These are phyloP conservation scores for Paraplagusia blochii DNA, from an alignment of 2,113 vertebrate genomes.

Conservation along the genomic window DNA sequence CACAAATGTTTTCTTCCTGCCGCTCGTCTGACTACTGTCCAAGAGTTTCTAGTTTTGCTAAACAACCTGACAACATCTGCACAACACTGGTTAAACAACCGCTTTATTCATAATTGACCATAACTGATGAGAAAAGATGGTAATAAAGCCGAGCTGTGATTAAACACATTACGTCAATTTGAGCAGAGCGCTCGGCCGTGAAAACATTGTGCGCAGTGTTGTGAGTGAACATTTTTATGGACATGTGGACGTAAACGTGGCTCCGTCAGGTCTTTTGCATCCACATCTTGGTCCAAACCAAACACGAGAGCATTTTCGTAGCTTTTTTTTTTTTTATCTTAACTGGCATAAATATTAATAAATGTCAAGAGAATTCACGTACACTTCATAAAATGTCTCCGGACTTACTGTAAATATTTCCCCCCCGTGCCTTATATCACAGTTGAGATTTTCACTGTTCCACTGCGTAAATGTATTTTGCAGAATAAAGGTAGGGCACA, in stretches of 20 bases:
- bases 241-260: constrained; percentile 8
- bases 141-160: constrained; percentile 28
- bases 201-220: constrained; percentile 16
- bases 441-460: constrained; percentile 3
- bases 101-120: constrained; percentile 8
- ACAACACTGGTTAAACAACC: constrained; percentile 9
- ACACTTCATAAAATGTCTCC: constrained; percentile 3
- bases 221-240: constrained; percentile 4
- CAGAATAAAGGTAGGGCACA: constrained; percentile 10
- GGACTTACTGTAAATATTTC: constrained; percentile 3
- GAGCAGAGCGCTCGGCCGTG: constrained; percentile 26
- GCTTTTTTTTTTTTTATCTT: constrained; percentile 10
- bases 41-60: constrained; percentile 30
- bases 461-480: constrained; percentile 8
- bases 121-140: constrained; percentile 8
- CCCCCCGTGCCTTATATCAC: constrained; percentile 7
- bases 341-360: constrained; percentile 2
- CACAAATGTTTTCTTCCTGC: constrained; percentile 44
- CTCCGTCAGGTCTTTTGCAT: constrained; percentile 16
- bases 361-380: constrained; percentile 1
- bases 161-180: constrained; percentile 39
- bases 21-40: constrained; percentile 13
- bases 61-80: constrained; percentile 12
- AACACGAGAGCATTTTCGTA: constrained; percentile 16
- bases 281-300: constrained; percentile 7